phyloP scores from a whole-genome alignment of 1,140 invertebrate species.

The Dreissena rostriformis region DNA sequence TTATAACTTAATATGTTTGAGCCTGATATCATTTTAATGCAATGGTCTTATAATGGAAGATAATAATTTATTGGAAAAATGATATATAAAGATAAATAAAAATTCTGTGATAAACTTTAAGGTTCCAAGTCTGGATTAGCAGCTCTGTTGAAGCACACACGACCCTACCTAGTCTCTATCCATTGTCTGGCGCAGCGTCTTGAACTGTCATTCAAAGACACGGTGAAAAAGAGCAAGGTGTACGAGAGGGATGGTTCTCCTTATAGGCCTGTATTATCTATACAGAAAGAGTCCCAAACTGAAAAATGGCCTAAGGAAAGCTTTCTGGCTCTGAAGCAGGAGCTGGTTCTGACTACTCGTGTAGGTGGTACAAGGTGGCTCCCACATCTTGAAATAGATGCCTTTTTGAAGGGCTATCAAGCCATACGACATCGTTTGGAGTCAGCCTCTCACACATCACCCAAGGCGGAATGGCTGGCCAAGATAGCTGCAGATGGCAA shows the following conservation, averaged over 20 bases:
- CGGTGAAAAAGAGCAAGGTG: constrained; percentile 8
- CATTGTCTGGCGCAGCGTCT: constrained; percentile 37
- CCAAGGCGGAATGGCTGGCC: not conserved
- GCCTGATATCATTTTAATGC: too few relatives aligned
- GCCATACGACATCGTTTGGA: constrained; percentile 2
- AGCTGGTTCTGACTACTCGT: constrained; percentile 8
- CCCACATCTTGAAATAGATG: not conserved
- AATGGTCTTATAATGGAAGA: too few relatives aligned
- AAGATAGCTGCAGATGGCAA: constrained; percentile 11
- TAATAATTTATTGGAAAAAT: too few relatives aligned
- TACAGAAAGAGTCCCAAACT: constrained; percentile 27
- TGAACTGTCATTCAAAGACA: constrained; percentile 47
- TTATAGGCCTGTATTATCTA: constrained; percentile 20
- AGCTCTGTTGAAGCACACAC: constrained; percentile 15
- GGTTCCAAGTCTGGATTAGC: constrained; percentile 32
- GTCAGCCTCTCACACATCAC: not conserved
- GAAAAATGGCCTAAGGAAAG: constrained; percentile 2
- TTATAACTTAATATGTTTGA: too few relatives aligned
- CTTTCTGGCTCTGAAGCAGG: constrained; percentile 1
- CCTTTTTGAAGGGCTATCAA: constrained; percentile 14
- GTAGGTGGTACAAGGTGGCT: constrained; percentile 34
- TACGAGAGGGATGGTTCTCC: constrained; percentile 23
- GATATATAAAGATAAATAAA: too few relatives aligned
- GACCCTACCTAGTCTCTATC: constrained; percentile 16
- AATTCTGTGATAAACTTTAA: too few relatives aligned